A percentile compares a stretch with the other conserved stretches of the same genome.
Conservation (phyloP, 2,888 invertebrate species). For the Adelognathus sp. region DNA sequence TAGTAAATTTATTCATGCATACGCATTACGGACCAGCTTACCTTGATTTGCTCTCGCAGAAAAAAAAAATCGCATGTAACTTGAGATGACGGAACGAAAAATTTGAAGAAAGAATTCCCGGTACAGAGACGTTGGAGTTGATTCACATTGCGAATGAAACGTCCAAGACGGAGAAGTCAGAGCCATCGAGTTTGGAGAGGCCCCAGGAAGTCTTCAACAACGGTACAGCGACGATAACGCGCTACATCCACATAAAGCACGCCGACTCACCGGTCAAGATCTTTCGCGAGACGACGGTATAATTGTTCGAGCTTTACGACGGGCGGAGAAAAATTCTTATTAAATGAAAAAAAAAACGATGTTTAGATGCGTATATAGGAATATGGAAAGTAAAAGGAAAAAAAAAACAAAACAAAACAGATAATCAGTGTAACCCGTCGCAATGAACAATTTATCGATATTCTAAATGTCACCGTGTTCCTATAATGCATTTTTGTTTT, state of each 20-base stretch:
- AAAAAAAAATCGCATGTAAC: not conserved
- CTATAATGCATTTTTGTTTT: slow-evolving; percentile 59
- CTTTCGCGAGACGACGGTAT: slow-evolving; percentile 81
- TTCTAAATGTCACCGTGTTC: slow-evolving; percentile 69
- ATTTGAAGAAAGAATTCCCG: slow-evolving; percentile 61
- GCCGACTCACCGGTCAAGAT: slow-evolving; percentile 80
- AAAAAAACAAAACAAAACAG: slow-evolving; percentile 2
- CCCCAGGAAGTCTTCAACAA: slow-evolving; percentile 68
- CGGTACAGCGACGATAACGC: slow-evolving; percentile 78
- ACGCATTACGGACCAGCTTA: slow-evolving; percentile 28
- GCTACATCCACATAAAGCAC: slow-evolving; percentile 80
- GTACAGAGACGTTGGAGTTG: slow-evolving; percentile 64
- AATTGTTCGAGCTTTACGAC: slow-evolving; percentile 58
- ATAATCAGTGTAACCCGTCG: slow-evolving; percentile 56
- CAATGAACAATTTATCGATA: slow-evolving; percentile 60
- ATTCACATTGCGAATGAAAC: slow-evolving; percentile 64
- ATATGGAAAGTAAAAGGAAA: not conserved
- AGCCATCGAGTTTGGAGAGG: slow-evolving; percentile 61
- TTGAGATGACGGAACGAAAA: slow-evolving; percentile 38
- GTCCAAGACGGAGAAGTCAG: slow-evolving; percentile 55
- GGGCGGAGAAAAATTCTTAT: slow-evolving; percentile 28
- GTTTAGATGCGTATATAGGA: slow-evolving; percentile 40
- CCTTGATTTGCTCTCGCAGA: slow-evolving; percentile 21
- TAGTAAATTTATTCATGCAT: not conserved
- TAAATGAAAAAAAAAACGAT: slow-evolving; percentile 36